A percentile compares a stretch with the other conserved stretches of the same genome.
Conservation (phyloP, 2,888 invertebrate genomes). For the Drosophila prolongata region DNA sequence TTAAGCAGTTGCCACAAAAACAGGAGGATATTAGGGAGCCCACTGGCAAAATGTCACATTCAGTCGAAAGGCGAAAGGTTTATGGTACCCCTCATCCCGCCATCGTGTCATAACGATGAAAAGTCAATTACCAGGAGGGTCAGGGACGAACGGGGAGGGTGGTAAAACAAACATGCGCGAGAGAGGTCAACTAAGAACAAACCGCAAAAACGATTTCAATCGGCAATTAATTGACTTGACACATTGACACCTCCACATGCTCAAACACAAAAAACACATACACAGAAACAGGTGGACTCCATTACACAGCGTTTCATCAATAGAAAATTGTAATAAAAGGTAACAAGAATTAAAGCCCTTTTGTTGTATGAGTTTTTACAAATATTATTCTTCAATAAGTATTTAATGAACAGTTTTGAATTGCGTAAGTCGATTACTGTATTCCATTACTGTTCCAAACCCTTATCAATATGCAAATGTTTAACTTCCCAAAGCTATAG, state of each 20-base stretch:
- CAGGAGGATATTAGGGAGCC: constrained; percentile 7
- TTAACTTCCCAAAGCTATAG: not conserved
- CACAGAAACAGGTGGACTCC: not conserved
- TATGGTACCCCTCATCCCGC: not conserved
- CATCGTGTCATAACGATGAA: constrained; percentile 7
- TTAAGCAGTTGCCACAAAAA: constrained; percentile 15
- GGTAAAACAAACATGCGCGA: not conserved
- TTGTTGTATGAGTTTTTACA: too few relatives aligned
- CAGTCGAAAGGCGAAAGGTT: constrained; percentile 22
- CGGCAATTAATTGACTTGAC: constrained; percentile 44
- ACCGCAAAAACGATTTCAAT: constrained; percentile 33
- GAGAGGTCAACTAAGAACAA: constrained; percentile 21
- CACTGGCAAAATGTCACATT: constrained; percentile 37
- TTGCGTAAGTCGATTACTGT: too few relatives aligned
- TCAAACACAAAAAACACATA: not conserved
- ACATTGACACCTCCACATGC: constrained; percentile 28
- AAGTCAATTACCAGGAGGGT: constrained; percentile 5
- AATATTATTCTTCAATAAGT: too few relatives aligned
- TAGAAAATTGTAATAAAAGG: not conserved
- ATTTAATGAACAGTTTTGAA: too few relatives aligned
- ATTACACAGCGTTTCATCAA: not conserved
- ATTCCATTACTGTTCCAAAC: too few relatives aligned
- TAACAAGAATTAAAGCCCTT: not conserved
- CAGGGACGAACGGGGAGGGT: not conserved
- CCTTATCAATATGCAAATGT: not conserved